phyloP scores from a whole-genome alignment of 2,797 vertebrate genomes.

The Galagoides demidoff region DNA sequence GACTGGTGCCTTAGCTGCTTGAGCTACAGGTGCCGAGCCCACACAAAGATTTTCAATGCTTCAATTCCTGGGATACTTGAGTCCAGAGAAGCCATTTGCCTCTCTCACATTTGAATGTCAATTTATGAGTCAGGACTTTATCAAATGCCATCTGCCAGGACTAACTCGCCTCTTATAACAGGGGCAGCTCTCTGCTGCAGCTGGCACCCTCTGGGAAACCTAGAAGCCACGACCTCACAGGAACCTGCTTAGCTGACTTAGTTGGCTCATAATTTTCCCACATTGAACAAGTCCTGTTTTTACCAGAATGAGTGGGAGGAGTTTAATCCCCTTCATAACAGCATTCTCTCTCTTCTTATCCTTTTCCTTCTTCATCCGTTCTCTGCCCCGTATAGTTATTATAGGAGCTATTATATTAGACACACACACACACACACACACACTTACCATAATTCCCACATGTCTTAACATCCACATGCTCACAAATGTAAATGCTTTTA shows the following conservation, averaged over 20 bases:
- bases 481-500: constrained; percentile 13
- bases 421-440: background rate
- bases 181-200: background rate
- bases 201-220: background rate
- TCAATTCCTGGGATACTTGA: background rate
- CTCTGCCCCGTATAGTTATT: background rate
- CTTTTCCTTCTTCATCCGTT: background rate
- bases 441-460: background rate
- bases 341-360: background rate
- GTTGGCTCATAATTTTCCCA: background rate
- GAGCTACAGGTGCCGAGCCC: too few species aligned
- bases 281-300: background rate
- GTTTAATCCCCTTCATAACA: background rate
- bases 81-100: background rate
- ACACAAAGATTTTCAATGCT: too few species aligned
- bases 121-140: background rate
- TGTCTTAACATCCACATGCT: background rate
- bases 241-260: background rate
- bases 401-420: background rate
- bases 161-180: background rate
- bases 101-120: background rate
- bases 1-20: too few species aligned
- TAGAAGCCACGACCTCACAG: background rate
- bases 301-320: background rate
- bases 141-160: background rate